Evolutionary conservation across 2,888 invertebrate species (phyloP).

Genomic region (Eulithis prunata): DNA sequence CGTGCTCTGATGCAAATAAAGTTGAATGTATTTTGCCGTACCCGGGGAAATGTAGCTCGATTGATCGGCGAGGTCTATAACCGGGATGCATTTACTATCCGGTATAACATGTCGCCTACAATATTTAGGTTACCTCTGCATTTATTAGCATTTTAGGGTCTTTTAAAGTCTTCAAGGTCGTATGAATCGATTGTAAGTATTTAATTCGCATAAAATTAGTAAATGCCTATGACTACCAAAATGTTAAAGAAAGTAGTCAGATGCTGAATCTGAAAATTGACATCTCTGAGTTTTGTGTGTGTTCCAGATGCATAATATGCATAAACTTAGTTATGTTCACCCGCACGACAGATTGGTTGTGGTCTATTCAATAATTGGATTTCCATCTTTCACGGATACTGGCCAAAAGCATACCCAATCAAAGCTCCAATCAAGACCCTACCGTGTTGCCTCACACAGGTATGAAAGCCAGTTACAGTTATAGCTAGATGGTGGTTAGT

Average conservation of each 20-base stretch:
- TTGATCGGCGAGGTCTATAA: conserved; percentile 24
- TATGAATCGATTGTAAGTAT: too few relatives aligned
- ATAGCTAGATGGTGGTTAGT: too few relatives aligned
- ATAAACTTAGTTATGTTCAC: too few relatives aligned
- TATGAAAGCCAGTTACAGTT: background rate
- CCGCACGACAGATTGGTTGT: conserved; percentile 1
- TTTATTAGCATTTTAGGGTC: background rate
- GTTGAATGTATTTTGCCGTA: conserved; percentile 6
- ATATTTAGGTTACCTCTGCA: background rate
- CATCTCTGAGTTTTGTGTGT: too few relatives aligned
- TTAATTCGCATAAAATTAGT: too few relatives aligned
- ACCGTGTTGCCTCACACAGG: background rate
- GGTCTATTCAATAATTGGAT: conserved; percentile 9
- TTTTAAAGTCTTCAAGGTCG: too few relatives aligned
- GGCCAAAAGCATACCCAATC: conserved; percentile 9
- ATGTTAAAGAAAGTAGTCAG: too few relatives aligned
- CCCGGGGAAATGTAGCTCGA: conserved; percentile 21
- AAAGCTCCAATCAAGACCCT: background rate
- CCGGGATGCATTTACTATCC: conserved; percentile 12
- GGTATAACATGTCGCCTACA: background rate
- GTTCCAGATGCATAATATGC: too few relatives aligned
- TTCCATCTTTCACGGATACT: conserved; percentile 2
- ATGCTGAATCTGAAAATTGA: too few relatives aligned
- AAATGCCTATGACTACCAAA: too few relatives aligned
- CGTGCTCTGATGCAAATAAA: conserved; percentile 14